Base-by-base conservation (phyloP, 1,140 invertebrate species). In the Brachionus manjavacas region DNA sequence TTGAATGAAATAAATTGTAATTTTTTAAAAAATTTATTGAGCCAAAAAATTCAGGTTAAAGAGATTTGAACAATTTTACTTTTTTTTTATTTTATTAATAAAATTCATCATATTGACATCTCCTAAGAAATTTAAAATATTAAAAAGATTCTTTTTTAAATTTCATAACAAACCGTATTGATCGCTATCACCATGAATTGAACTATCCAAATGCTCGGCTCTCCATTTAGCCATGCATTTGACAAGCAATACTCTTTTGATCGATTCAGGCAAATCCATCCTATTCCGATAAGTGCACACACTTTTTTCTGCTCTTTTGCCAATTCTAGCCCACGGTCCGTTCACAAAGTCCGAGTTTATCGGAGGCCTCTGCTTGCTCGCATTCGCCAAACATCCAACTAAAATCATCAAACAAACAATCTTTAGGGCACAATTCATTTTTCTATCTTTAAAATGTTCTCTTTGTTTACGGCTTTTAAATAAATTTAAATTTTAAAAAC, bases 341-440 rank as follows among this genome's bases (percentile, higher is more conserved):
- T 76, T 49, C 25, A 76, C 72, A 76, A 76, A 76, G 25, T 76
- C 72, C 12, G 72, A 49, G 25, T 76, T 76, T 4, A 76, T 49
- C 12, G 72, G 72, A 14, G 41, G 39, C 14, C 43, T 76, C 9
- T 23, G 6, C 72, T 49, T 76, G n/a, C 12, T 76, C 25, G 41
- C 72, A 49, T 7, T 49, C 4, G 28, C 20, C 41, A 76, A 76
- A 25, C 9, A 41, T 16, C 68, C 72, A 20, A 25, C 4, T 9
- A 49, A 11, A 49, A 76, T 14, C 28, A 76, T 12, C 6, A 43
- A n/a, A 23, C 41, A 74, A n/a, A 23, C n/a, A 20, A 20, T 16
- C n/a, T 7, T 55, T 20, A 55, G 14, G 23, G n/a, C 20, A n/a
- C 23, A 20, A 55, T 55, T 55, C 52, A 55, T 55, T 55, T 55